phyloP scores from a whole-genome alignment of 92 coral and sea anemone species.

The Palythoa grandiflora region DNA sequence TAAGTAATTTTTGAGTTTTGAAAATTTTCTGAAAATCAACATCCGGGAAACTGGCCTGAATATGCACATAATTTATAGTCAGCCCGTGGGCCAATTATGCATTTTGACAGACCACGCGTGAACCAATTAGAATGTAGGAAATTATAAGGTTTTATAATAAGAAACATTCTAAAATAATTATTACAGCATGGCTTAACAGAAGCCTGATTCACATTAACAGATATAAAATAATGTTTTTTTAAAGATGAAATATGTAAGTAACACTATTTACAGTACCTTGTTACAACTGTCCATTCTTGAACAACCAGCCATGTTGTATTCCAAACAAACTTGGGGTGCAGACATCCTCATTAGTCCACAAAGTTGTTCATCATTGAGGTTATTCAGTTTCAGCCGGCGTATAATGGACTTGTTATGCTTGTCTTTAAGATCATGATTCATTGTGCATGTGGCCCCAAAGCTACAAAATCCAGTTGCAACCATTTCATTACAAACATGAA shows the following conservation, averaged over 20 bases:
- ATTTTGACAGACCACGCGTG: no score
- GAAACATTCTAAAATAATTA: no score
- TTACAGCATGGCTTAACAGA: neutral
- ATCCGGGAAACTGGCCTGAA: no score
- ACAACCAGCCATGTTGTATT: constrained; percentile 66
- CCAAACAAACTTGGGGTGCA: constrained; percentile 76
- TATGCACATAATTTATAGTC: no score
- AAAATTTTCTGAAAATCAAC: no score
- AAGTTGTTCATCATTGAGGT: constrained; percentile 69
- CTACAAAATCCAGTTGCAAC: constrained; percentile 70
- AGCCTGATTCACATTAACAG: no score
- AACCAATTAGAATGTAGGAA: no score
- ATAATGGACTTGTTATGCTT: constrained; percentile 59
- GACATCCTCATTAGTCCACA: constrained; percentile 61
- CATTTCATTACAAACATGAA: constrained; percentile 71
- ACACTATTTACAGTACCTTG: neutral
- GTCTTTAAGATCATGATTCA: constrained; percentile 61
- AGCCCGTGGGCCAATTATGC: no score
- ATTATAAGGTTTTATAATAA: no score
- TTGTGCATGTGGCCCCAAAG: constrained; percentile 59
- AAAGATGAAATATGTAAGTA: no score
- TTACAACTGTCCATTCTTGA: constrained; percentile 46
- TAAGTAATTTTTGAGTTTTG: no score
- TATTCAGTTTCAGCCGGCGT: constrained; percentile 45
- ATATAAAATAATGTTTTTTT: no score